phyloP scores from a whole-genome alignment of 2,797 vertebrate species.

The Microctenopoma steveboyesi region DNA sequence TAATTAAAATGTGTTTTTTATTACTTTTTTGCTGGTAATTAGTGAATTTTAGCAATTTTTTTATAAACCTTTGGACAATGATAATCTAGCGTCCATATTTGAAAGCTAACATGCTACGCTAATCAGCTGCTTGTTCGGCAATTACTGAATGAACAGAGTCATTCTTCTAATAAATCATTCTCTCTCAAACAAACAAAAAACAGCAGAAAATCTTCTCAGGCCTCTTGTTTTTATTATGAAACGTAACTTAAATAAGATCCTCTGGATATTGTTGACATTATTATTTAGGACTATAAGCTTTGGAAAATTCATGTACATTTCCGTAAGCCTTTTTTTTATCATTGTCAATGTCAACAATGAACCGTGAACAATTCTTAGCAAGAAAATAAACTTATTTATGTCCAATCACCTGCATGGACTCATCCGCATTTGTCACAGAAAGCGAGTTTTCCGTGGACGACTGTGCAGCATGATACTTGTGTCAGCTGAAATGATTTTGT shows the following conservation, averaged over 20 bases:
- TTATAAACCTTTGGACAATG: too few species aligned
- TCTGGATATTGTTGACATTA: background rate
- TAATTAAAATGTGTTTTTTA: too few species aligned
- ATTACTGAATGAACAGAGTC: too few species aligned
- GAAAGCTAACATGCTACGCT: background rate
- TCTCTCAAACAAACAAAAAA: too few species aligned
- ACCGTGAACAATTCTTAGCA: slow-evolving; percentile 6
- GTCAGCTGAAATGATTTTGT: slow-evolving; percentile 38
- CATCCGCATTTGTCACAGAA: slow-evolving; percentile 41
- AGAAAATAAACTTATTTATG: slow-evolving; percentile 47
- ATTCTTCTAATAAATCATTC: too few species aligned
- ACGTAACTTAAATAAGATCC: background rate
- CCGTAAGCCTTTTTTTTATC: slow-evolving; percentile 8
- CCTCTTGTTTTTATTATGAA: slow-evolving; percentile 1
- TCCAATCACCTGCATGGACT: slow-evolving; percentile 23
- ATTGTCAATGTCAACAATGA: slow-evolving; percentile 9
- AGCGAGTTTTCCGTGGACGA: slow-evolving; percentile 28
- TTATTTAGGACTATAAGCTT: background rate
- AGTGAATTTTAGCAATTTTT: too few species aligned
- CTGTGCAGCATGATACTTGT: slow-evolving; percentile 6
- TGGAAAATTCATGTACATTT: background rate
- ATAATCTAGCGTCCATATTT: too few species aligned
- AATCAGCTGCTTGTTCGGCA: background rate
- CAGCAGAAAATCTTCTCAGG: background rate
- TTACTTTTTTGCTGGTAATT: too few species aligned